Conservation (phyloP, 1,140 invertebrate species). For the Pseudomyrmex sp. region DNA sequence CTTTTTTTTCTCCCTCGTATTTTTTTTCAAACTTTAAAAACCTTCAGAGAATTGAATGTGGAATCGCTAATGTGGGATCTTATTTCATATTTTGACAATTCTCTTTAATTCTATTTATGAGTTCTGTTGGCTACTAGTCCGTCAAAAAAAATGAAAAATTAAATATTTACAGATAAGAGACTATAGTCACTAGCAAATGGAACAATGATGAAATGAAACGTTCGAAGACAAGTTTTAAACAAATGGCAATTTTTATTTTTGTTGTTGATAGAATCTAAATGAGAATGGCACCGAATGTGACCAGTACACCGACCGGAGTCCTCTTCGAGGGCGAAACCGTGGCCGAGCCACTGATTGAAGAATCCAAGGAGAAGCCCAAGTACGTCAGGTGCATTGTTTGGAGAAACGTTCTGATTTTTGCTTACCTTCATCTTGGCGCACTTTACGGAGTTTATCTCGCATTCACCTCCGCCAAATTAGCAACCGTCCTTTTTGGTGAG, state of each 20-base stretch:
- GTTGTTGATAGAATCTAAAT: constrained; percentile 52
- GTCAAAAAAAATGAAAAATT: neutral
- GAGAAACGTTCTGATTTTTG: constrained; percentile 96
- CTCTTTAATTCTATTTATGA: too few relatives aligned
- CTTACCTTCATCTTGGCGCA: constrained; percentile 93
- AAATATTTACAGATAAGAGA: neutral
- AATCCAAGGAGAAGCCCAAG: constrained; percentile 83
- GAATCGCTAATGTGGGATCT: too few relatives aligned
- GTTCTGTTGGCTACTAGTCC: neutral
- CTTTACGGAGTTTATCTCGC: constrained; percentile 94
- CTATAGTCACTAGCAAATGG: too few relatives aligned
- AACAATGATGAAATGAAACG: neutral
- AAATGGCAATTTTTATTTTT: neutral
- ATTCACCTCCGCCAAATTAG: constrained; percentile 91
- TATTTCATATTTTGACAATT: too few relatives aligned
- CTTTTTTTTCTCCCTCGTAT: too few relatives aligned
- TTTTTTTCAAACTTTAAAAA: too few relatives aligned
- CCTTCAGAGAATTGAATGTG: too few relatives aligned
- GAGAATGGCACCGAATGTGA: constrained; percentile 88
- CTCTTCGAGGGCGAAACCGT: constrained; percentile 88
- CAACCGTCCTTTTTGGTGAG: constrained; percentile 92
- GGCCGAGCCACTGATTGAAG: constrained; percentile 81
- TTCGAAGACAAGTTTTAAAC: neutral
- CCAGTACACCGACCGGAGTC: constrained; percentile 87
- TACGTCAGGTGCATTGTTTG: constrained; percentile 91